Conservation (phyloP, 2,888 invertebrate genomes). For the Timema cristinae region DNA sequence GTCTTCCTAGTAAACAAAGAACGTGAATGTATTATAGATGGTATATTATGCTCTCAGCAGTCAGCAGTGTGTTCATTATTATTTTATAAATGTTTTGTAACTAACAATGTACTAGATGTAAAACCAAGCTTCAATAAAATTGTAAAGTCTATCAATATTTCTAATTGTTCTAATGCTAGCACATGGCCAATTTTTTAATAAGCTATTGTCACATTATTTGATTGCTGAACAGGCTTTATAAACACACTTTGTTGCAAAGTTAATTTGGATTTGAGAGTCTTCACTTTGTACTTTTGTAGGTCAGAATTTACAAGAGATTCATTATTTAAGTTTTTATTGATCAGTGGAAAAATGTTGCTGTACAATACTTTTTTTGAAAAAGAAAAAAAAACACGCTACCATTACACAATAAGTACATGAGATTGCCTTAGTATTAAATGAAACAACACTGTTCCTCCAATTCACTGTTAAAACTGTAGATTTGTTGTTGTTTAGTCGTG, state of each 20-base stretch:
- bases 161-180: too few relatives aligned
- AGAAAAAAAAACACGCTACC: neutral
- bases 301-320: conserved; percentile 10
- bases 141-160: too few relatives aligned
- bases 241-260: conserved; percentile 7
- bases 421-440: neutral
- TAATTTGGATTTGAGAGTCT: conserved; percentile 13
- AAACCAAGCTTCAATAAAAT: too few relatives aligned
- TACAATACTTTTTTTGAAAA: neutral
- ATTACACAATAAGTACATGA: neutral
- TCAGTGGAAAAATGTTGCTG: conserved; percentile 1
- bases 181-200: conserved; percentile 5
- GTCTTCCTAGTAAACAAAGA: too few relatives aligned
- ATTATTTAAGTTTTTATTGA: neutral
- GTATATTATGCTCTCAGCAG: too few relatives aligned
- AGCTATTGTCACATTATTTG: neutral
- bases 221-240: conserved; percentile 10
- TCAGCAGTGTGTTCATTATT: too few relatives aligned
- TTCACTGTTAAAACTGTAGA: neutral
- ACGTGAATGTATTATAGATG: too few relatives aligned
- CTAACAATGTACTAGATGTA: too few relatives aligned
- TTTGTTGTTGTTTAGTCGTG: too few relatives aligned
- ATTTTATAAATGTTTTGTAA: too few relatives aligned
- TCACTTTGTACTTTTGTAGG: neutral
- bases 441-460: conserved; percentile 7